These are phyloP conservation scores for Microtus montanus DNA, from an alignment of 2,113 vertebrate species.

Conservation along the genomic window DNA sequence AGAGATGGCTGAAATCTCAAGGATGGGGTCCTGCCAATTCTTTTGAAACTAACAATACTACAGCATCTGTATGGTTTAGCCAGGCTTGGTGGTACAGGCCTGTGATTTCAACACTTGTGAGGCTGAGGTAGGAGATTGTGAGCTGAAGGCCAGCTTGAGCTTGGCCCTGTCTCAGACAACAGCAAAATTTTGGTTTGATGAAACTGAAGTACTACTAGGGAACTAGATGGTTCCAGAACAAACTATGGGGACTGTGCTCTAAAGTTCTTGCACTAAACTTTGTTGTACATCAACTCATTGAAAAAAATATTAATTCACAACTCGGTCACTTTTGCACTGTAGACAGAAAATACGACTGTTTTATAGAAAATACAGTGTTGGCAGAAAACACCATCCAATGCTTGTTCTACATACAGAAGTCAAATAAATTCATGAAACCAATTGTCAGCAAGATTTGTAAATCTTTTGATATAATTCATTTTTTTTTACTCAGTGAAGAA, in stretches of 20 bases:
- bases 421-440: constrained; percentile 1
- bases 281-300: not conserved
- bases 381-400: not conserved
- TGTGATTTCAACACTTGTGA: not conserved
- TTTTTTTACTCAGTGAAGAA: constrained; percentile 31
- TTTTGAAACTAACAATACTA: not conserved
- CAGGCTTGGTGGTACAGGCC: not conserved
- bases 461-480: not conserved
- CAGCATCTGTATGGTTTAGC: not conserved
- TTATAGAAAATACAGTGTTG: constrained; percentile 34
- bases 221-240: not conserved
- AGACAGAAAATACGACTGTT: constrained; percentile 22
- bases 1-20: not conserved
- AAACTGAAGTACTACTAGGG: not conserved
- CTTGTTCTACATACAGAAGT: not conserved
- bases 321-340: not conserved
- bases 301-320: not conserved
- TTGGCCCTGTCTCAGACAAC: not conserved
- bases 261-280: constrained; percentile 33
- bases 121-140: not conserved
- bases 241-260: not conserved
- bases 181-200: not conserved
- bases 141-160: too few relatives aligned
- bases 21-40: not conserved
- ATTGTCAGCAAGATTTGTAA: constrained; percentile 35